Conservation (phyloP, 2,888 invertebrate genomes). For the Eudemis profundana region DNA sequence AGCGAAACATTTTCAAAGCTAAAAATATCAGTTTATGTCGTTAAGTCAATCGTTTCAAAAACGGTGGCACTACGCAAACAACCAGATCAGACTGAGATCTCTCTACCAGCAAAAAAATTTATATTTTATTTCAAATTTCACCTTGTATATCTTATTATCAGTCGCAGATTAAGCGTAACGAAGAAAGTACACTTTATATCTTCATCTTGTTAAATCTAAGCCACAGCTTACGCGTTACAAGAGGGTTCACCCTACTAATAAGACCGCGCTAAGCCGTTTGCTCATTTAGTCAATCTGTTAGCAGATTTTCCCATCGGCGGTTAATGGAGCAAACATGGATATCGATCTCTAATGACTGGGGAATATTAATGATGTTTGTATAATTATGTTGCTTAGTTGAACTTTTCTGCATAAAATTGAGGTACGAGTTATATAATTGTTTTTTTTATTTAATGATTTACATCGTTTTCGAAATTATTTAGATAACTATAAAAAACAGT, state of each 20-base stretch:
- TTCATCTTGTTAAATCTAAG: neutral
- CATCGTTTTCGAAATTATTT: no score
- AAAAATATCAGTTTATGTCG: no score
- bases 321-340: constrained; percentile 34
- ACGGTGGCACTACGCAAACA: no score
- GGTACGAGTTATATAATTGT: no score
- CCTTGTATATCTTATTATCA: neutral
- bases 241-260: constrained; percentile 33
- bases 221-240: constrained; percentile 31
- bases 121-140: neutral
- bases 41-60: no score
- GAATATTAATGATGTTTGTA: neutral
- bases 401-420: no score
- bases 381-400: no score
- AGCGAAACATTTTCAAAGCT: neutral
- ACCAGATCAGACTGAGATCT: no score
- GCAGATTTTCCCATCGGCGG: constrained; percentile 30
- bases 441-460: no score
- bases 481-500: no score
- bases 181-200: constrained; percentile 1
- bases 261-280: constrained; percentile 39
- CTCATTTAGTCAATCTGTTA: constrained; percentile 41
- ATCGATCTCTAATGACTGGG: constrained; percentile 19
- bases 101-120: constrained; percentile 3
- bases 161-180: constrained; percentile 8